phyloP scores from a whole-genome alignment of 2,888 invertebrate species.

The Phragmatobia fuliginosa region DNA sequence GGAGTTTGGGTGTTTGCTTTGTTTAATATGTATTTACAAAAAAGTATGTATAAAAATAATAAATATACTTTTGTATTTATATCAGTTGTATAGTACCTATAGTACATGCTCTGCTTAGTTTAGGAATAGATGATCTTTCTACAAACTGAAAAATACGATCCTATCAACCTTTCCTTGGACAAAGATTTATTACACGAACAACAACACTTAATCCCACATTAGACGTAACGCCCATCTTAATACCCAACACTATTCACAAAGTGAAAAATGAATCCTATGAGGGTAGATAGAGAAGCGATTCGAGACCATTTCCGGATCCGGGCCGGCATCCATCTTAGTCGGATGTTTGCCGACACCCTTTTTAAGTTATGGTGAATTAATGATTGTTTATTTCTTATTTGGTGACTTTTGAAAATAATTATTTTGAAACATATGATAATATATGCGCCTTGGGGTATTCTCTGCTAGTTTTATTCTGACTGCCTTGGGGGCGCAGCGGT shows the following conservation, averaged over 20 bases:
- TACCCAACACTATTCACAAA: conserved; percentile 56
- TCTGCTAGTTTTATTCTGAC: no score
- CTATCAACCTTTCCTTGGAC: conserved; percentile 7
- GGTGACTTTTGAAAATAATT: conserved; percentile 4
- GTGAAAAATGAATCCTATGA: conserved; percentile 80
- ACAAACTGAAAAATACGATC: not conserved
- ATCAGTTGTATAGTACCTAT: no score
- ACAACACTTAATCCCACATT: conserved; percentile 56
- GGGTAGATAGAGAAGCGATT: conserved; percentile 72
- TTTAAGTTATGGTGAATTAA: conserved; percentile 69
- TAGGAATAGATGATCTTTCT: no score
- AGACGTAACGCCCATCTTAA: conserved; percentile 50
- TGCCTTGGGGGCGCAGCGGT: no score
- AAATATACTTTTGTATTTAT: no score
- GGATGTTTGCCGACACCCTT: conserved; percentile 77
- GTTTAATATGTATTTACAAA: no score
- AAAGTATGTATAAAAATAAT: no score
- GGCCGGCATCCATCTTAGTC: conserved; percentile 77
- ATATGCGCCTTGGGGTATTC: no score
- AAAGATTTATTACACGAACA: conserved; percentile 24
- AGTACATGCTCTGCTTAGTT: no score
- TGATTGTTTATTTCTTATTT: conserved; percentile 45
- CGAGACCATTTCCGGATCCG: conserved; percentile 80
- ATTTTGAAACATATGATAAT: not conserved
- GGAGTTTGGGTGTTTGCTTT: no score